Conservation (phyloP, 2,113 vertebrate species). For the Saguinus midas region DNA sequence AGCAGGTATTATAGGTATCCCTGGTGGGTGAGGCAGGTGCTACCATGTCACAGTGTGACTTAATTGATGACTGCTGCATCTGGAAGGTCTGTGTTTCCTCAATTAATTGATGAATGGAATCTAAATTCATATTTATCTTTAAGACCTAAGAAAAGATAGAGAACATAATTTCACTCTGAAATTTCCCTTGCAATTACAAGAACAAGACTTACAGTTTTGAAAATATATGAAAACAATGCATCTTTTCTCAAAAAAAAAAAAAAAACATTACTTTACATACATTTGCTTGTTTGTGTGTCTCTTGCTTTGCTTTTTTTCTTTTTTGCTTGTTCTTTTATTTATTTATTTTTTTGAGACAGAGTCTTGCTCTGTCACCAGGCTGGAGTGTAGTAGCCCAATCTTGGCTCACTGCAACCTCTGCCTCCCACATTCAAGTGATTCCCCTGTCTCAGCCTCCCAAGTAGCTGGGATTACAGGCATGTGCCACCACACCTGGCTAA, state of each 20-base stretch:
- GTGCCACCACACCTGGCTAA: no score
- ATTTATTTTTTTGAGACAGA: no score
- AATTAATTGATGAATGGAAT: slow-evolving; percentile 59
- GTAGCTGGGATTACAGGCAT: no score
- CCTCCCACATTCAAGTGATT: no score
- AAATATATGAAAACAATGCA: neutral
- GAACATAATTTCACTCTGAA: neutral
- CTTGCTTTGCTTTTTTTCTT: no score
- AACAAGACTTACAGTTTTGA: neutral
- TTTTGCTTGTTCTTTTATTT: no score
- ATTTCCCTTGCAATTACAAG: neutral
- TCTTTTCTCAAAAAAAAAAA: neutral
- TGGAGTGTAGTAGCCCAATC: no score
- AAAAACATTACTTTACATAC: no score
- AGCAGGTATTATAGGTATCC: neutral
- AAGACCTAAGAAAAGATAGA: slow-evolving; percentile 65
- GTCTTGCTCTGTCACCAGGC: no score
- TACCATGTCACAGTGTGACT: neutral
- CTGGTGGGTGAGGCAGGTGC: neutral
- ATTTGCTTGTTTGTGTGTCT: no score
- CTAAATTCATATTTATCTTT: slow-evolving; percentile 60
- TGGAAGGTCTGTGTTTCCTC: slow-evolving; percentile 66
- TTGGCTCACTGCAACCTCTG: no score
- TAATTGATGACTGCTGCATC: neutral
- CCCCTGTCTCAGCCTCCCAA: no score